A percentile compares a stretch with the other conserved stretches of the same genome.
These are phyloP conservation scores for Cylindroiulus punctatus DNA, from an alignment of 2,888 invertebrate species.

Conservation along the genomic window DNA sequence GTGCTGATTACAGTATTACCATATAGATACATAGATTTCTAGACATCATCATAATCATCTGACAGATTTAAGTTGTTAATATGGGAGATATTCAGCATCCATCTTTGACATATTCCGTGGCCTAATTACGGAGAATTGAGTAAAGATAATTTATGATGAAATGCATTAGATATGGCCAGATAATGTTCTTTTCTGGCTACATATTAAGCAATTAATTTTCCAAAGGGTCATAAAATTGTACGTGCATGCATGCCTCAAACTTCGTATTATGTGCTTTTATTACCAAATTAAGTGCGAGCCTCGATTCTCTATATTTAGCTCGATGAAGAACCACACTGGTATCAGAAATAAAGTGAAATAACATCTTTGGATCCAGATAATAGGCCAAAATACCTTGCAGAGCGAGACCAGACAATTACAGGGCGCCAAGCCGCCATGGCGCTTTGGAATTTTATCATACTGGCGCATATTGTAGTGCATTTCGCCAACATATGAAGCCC, in stretches of 20 bases:
- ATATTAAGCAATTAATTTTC: slow-evolving; percentile 45
- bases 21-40: no score
- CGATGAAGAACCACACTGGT: not conserved
- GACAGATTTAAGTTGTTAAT: slow-evolving; percentile 17
- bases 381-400: not conserved
- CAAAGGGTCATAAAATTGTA: not conserved
- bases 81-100: not conserved
- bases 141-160: slow-evolving; percentile 27
- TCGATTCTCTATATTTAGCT: not conserved
- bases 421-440: not conserved
- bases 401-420: not conserved
- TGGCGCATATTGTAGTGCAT: no score
- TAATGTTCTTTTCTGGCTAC: slow-evolving; percentile 24
- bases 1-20: no score
- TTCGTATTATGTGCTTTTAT: not conserved
- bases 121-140: slow-evolving; percentile 4
- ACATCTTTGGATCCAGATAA: slow-evolving; percentile 35
- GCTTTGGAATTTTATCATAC: no score
- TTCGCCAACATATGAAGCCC: no score
- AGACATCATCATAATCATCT: not conserved
- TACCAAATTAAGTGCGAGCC: slow-evolving; percentile 12
- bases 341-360: not conserved
- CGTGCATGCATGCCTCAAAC: not conserved
- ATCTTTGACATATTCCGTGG: slow-evolving; percentile 20
- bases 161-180: not conserved